phyloP scores from a whole-genome alignment of 2,888 invertebrate genomes.

The Drosophila borealis region DNA sequence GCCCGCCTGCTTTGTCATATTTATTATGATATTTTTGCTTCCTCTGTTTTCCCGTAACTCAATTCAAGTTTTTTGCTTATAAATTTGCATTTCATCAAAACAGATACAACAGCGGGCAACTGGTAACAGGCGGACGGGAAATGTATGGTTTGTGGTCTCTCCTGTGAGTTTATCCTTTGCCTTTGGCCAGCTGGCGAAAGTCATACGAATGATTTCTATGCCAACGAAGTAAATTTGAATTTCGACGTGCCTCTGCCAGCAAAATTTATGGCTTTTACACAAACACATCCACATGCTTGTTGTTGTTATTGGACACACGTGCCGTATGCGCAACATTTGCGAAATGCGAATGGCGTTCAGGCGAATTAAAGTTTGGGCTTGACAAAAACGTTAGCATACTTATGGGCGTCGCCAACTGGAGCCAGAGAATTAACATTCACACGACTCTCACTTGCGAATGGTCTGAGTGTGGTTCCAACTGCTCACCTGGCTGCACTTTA shows the following conservation, averaged over 20 bases:
- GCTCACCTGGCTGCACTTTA: constrained; percentile 48
- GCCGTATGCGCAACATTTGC: constrained; percentile 50
- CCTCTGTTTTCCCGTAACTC: constrained; percentile 35
- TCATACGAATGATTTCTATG: constrained; percentile 34
- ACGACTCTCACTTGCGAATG: constrained; percentile 6
- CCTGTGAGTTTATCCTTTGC: constrained; percentile 28
- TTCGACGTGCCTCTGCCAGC: constrained; percentile 56
- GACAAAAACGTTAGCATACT: constrained; percentile 30
- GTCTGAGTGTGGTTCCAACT: constrained; percentile 2
- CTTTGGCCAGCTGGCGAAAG: constrained; percentile 31
- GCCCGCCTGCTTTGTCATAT: constrained; percentile 31
- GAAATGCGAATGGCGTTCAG: constrained; percentile 16
- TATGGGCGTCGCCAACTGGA: constrained; percentile 23
- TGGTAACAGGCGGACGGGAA: constrained; percentile 24
- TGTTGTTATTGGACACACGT: constrained; percentile 58
- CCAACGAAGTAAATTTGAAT: constrained; percentile 67
- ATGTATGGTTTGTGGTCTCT: constrained; percentile 26
- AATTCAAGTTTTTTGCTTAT: constrained; percentile 58
- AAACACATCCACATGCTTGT: constrained; percentile 1
- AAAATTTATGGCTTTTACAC: constrained; percentile 61
- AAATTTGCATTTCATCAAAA: constrained; percentile 72
- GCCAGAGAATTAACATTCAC: constrained; percentile 25
- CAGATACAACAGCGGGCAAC: constrained; percentile 30
- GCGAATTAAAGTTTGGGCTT: constrained; percentile 36
- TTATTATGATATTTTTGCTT: constrained; percentile 40